These are phyloP conservation scores for Oreonectes daqikongensis DNA, from an alignment of 2,797 vertebrate species.

Conservation along the genomic window DNA sequence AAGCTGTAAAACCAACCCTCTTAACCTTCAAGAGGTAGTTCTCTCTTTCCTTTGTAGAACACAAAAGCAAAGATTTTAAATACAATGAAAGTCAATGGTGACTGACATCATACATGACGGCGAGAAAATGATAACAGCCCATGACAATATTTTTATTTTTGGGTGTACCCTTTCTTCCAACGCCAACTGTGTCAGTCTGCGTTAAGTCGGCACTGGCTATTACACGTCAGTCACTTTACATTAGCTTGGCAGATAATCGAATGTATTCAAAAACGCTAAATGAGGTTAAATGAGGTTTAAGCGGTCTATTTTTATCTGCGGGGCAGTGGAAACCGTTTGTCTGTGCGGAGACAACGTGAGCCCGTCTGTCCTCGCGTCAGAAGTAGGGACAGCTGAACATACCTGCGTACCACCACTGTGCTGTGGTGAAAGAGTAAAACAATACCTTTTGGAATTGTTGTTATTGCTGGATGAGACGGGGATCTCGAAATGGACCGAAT, in stretches of 20 bases:
- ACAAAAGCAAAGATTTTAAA: neutral
- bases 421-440: constrained; percentile 74
- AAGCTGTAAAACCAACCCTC: neutral
- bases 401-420: constrained; percentile 72
- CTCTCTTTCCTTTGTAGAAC: neutral
- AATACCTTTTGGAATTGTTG: constrained; percentile 73
- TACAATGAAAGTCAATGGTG: constrained; percentile 5
- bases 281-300: constrained; percentile 45
- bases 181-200: neutral
- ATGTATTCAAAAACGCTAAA: constrained; percentile 26
- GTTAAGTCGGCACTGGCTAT: neutral
- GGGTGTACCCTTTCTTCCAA: neutral
- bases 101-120: neutral
- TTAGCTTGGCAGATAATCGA: constrained; percentile 10
- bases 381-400: constrained; percentile 79
- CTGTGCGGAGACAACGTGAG: constrained; percentile 63
- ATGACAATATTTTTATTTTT: neutral
- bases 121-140: neutral
- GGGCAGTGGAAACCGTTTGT: constrained; percentile 59
- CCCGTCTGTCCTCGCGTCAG: constrained; percentile 75
- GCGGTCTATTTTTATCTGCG: constrained; percentile 66
- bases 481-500: constrained; percentile 27
- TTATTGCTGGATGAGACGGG: constrained; percentile 69
- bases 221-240: neutral
- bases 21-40: neutral